A percentile compares a stretch with the other conserved stretches of the same genome.
phyloP scores from a whole-genome alignment of 1,140 invertebrate species.

The Argopecten irradians region DNA sequence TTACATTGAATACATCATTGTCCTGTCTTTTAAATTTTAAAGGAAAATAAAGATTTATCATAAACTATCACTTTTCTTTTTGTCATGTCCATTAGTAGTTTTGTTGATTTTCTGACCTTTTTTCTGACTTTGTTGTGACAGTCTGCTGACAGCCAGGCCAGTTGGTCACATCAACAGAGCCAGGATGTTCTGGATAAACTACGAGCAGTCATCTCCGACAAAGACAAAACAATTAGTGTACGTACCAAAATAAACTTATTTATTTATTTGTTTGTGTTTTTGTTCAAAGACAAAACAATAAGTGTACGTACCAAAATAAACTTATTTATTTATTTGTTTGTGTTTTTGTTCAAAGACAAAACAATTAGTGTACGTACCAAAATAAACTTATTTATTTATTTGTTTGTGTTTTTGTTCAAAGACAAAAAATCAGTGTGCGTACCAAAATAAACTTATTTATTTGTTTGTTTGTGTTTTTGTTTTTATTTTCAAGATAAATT shows the following conservation, averaged over 20 bases:
- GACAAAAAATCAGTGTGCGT: conserved; percentile 63
- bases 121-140: conserved; percentile 33
- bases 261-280: neutral
- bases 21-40: too few relatives aligned
- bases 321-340: neutral
- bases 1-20: too few relatives aligned
- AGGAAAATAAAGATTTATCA: neutral
- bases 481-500: conserved; percentile 1
- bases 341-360: conserved; percentile 46
- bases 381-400: neutral
- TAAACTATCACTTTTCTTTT: too few relatives aligned
- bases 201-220: conserved; percentile 53
- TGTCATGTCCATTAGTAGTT: too few relatives aligned
- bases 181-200: conserved; percentile 56
- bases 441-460: neutral
- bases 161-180: conserved; percentile 51
- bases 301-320: conserved; percentile 49
- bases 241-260: neutral
- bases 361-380: conserved; percentile 58
- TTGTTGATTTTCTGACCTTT: too few relatives aligned
- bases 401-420: neutral
- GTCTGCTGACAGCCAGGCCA: conserved; percentile 46
- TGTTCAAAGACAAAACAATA: conserved; percentile 57
- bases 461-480: neutral
- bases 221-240: conserved; percentile 64